Evolutionary conservation across 2,888 invertebrate genomes (phyloP), one percentile per base, ranked within the genome.

Genomic region (Campoplex nolae): DNA sequence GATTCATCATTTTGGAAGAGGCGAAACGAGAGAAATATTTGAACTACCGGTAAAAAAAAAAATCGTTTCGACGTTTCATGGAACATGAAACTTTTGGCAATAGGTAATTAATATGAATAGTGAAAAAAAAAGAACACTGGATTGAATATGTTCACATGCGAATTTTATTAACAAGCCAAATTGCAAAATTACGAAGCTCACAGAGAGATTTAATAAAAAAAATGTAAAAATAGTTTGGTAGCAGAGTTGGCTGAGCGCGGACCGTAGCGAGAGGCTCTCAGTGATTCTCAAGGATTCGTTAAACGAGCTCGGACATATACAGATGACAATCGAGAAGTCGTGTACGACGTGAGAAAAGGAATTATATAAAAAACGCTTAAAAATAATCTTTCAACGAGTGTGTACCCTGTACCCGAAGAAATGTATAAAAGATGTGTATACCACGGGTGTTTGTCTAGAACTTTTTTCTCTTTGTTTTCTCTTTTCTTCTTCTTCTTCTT

Each of bases 391-490:
- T 65, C 42, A 75, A 76, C 76, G 76, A 83, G 48, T 70, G 76
- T 82, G 54, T 83, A 76, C 82, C 32, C 75, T 74, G 51, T 82
- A 51, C 83, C 35, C 58, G 86, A 84, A 76, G 51, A 76, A 73
- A 73, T 62, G 76, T 62, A 62, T 62, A 85, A 79, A 82, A 78
- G 56, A 78, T 45, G 76, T 73, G 45, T 38, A 74, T 58, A 77
- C 68, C 67, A 35, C 16, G 75, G 62, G 79, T 88, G 90, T 90
- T 91, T 88, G 88, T 89, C 90, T 81, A 75, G 85, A 65, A 51
- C 42, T 35, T 83, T 58, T 70, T 58, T 62, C n/a, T 79, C 28
- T 70, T 86, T 81, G 13, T 62, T 62, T 62, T 13, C 16, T 62
- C 32, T 62, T 62, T 62, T 23, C 23, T 23, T 23, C 23, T 23